Evolutionary conservation across 2,888 invertebrate genomes (phyloP), one percentile per base, ranked within the genome.

Genomic region (Busseola fusca): DNA sequence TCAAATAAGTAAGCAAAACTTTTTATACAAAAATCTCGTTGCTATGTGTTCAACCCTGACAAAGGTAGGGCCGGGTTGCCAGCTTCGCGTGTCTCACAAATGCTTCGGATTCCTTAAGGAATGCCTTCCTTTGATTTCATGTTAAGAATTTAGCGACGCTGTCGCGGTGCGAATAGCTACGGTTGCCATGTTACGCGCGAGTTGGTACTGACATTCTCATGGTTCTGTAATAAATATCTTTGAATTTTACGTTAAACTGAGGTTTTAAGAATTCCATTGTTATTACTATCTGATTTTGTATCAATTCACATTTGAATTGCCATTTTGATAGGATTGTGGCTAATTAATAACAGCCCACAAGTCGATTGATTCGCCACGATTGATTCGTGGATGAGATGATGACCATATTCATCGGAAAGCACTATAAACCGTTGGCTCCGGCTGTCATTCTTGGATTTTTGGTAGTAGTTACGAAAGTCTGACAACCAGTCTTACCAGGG

Each of bases 111-210:
- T 82, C 87, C 84, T 79, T 50, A 40, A 64, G 78, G 80, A 82
- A 86, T 86, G 71, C 84, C 82, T 50, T 54, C 73, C 87, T 84
- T 85, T 87, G 86, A 88, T 87, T 88, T 87, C 80, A 84, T 84
- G 85, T 82, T 84, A 83, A 86, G 86, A 88, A 90, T 89, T 89
- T 81, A 70, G 75, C 40, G 64, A 56, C 67, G 60, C 76, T 57
- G 72, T 40, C 73, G 45, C 60, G 62, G 52, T n/a, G 57, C 34
- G 69, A 77, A 78, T 66, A 37, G 42, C 64, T 67, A 70, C 48
- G 60, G 72, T 70, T 80, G 54, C 57, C 45, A 63, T 21, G 27
- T 62, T 52, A 58, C 48, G 69, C 64, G 62, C 34, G 58, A 64
- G 59, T 54, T 34, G 54, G 25, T 30, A 30, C 48, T 12, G n/a